These are phyloP conservation scores for Takifugu flavidus DNA, from an alignment of 2,113 vertebrate species.

Conservation along the genomic window DNA sequence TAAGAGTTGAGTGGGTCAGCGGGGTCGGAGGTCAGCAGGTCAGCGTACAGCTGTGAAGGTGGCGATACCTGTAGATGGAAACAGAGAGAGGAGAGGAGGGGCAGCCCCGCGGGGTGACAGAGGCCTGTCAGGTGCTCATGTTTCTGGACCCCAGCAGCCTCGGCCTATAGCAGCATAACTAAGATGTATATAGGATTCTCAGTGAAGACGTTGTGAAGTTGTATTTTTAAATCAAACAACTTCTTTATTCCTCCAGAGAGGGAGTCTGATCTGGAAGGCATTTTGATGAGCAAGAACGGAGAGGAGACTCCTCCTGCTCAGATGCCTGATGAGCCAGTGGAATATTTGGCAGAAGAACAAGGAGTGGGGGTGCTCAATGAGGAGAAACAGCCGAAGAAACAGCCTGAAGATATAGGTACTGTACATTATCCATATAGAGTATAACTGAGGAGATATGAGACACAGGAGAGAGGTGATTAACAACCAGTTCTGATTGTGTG, in stretches of 20 bases:
- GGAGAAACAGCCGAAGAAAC: constrained; percentile 44
- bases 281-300: constrained; percentile 37
- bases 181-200: neutral
- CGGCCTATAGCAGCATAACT: too few species aligned
- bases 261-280: constrained; percentile 47
- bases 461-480: neutral
- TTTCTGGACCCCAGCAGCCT: too few species aligned
- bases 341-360: constrained; percentile 51
- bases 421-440: neutral
- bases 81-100: too few species aligned
- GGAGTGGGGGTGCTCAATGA: constrained; percentile 24
- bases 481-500: neutral
- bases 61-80: too few species aligned
- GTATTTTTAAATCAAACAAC: neutral
- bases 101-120: too few species aligned
- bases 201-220: neutral
- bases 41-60: too few species aligned
- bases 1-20: too few species aligned
- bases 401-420: constrained; percentile 44
- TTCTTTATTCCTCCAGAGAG: constrained; percentile 11
- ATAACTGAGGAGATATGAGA: neutral
- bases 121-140: too few species aligned
- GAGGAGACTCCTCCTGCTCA: constrained; percentile 22
- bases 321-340: constrained; percentile 40
- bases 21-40: too few species aligned